phyloP scores from a whole-genome alignment of 2,888 invertebrate genomes.

The Ophioninae sp. region DNA sequence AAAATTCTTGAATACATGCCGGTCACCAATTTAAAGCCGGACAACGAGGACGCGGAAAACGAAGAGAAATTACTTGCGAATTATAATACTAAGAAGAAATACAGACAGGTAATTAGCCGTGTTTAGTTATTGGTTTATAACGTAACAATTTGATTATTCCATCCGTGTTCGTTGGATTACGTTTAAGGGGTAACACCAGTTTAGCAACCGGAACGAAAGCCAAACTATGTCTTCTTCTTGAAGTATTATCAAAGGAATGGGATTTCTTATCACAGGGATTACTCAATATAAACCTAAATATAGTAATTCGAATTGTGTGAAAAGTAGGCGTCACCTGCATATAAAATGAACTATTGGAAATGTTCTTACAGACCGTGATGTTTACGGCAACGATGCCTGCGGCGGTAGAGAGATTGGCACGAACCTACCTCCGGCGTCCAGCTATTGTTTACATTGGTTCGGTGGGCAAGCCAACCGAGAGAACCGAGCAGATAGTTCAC shows the following conservation, averaged over 20 bases:
- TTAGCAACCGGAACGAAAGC: not conserved
- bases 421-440: conserved; percentile 96
- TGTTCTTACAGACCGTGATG: conserved; percentile 94
- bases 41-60: conserved; percentile 99
- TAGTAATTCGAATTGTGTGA: no score
- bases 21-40: conserved; percentile 98
- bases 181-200: no score
- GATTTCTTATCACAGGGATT: no score
- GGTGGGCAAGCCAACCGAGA: conserved; percentile 97
- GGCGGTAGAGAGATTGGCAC: conserved; percentile 97
- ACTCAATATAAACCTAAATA: no score
- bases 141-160: not conserved
- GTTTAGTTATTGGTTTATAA: not conserved
- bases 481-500: conserved; percentile 98
- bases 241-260: no score
- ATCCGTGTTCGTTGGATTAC: no score
- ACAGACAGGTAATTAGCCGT: conserved; percentile 87
- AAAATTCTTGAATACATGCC: conserved; percentile 99
- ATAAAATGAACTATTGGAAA: conserved; percentile 1
- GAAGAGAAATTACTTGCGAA: conserved; percentile 94
- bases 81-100: conserved; percentile 97
- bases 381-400: conserved; percentile 99
- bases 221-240: no score
- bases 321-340: no score
- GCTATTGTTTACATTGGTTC: conserved; percentile 99